These are phyloP conservation scores for Fragum whitleyi DNA, from an alignment of 2,888 invertebrate species.

Conservation along the genomic window DNA sequence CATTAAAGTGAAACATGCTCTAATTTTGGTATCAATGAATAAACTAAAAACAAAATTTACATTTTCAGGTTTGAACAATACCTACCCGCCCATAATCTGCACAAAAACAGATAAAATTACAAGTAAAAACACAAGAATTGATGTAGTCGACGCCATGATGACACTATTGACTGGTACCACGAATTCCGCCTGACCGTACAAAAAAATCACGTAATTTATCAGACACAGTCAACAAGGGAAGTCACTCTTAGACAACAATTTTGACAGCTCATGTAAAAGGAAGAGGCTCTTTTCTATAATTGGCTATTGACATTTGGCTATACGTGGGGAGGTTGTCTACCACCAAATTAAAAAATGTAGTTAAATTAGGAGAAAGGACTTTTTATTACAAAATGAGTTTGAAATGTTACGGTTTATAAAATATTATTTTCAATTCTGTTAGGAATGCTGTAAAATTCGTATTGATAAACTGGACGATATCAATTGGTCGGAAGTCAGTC, in stretches of 20 bases:
- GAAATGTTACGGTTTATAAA: too few relatives aligned
- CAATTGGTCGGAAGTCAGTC: too few relatives aligned
- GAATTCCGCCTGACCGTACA: background rate
- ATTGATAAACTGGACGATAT: too few relatives aligned
- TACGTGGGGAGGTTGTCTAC: too few relatives aligned
- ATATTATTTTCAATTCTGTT: too few relatives aligned
- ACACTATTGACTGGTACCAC: conserved; percentile 39
- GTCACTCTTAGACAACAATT: background rate
- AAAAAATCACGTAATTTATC: background rate
- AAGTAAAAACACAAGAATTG: conserved; percentile 37
- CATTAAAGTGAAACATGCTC: conserved; percentile 1
- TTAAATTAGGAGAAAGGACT: too few relatives aligned
- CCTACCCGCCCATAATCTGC: conserved; percentile 59
- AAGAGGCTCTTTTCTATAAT: too few relatives aligned
- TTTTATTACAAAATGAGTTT: too few relatives aligned
- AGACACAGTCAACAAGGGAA: conserved; percentile 7
- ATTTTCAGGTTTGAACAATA: background rate
- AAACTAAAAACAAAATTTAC: background rate
- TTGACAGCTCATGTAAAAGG: too few relatives aligned
- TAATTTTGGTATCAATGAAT: background rate
- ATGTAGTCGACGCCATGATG: conserved; percentile 57
- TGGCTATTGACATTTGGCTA: too few relatives aligned
- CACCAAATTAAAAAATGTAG: too few relatives aligned
- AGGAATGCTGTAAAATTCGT: too few relatives aligned
- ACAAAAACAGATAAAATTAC: conserved; percentile 53